Base-by-base conservation (phyloP, 2,888 invertebrate genomes). In the Papilio protenor region DNA sequence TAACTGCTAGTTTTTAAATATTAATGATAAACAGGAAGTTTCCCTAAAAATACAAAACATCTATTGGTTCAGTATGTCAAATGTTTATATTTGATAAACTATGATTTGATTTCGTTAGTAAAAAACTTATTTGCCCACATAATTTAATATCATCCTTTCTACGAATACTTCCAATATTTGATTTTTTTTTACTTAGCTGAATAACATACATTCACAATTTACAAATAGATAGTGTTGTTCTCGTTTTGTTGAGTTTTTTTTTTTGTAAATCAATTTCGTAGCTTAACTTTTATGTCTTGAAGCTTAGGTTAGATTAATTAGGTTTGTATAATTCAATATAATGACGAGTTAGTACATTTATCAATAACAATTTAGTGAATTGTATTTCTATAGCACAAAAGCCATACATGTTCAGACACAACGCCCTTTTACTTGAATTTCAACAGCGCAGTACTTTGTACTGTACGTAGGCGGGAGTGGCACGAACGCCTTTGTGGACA, bases 401-500 rank as follows among this genome's bases (percentile, higher is more conserved):
- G 21, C 21, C n/a, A 27, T 61, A 27, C 27, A 23, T 10, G 21
- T 27, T 61, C 16, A 61, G 33, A 33, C 27, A 61, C 47, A 61
- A 66, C 27, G 52, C 33, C 57, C 40, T 59, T 73, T 70, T 47
- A 76, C 73, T 76, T 74, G 61, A 52, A 59, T 59, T 57, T 79
- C 72, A 73, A 75, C 77, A 70, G 55, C 69, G 49, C 64, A 75
- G 71, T 49, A 72, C 71, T 45, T 78, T 77, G 77, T 61, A 61
- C 6, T 14, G 27, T 61, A 23, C 61, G 61, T 73, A 80, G 79
- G 61, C 77, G 76, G 71, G 75, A 80, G 75, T 81, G 83, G 82
- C 80, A 81, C 79, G 80, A 82, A 79, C 81, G 81, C 80, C 82
- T 83, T 80, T 81, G 81, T 84, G 84, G 84, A 87, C 81, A 88